phyloP scores from a whole-genome alignment of 2,888 invertebrate species.

The Antheraea yamamai region DNA sequence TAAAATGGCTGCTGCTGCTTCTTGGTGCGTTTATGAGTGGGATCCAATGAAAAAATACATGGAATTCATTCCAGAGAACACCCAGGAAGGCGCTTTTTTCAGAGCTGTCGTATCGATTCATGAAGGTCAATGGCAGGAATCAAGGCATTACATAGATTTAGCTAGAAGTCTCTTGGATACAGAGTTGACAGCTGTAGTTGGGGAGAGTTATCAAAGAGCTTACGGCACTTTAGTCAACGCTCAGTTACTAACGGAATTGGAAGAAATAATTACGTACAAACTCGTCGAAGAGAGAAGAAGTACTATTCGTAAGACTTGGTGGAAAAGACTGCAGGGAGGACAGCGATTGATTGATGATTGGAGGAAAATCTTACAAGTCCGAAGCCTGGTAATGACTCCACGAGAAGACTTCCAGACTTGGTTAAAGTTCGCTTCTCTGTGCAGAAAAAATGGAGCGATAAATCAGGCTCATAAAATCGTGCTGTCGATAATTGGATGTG shows the following conservation, averaged over 20 bases:
- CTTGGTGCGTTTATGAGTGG: slow-evolving; percentile 98
- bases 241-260: slow-evolving; percentile 97
- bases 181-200: slow-evolving; percentile 97
- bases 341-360: slow-evolving; percentile 98
- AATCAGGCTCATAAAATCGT: slow-evolving; percentile 96
- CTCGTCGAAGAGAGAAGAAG: slow-evolving; percentile 94
- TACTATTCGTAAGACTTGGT: slow-evolving; percentile 93
- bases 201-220: slow-evolving; percentile 96
- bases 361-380: slow-evolving; percentile 97
- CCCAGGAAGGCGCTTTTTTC: slow-evolving; percentile 97
- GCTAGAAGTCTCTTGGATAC: slow-evolving; percentile 96
- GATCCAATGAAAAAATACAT: slow-evolving; percentile 96
- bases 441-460: slow-evolving; percentile 94
- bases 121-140: slow-evolving; percentile 86
- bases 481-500: slow-evolving; percentile 89
- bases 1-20: slow-evolving; percentile 95
- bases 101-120: slow-evolving; percentile 95
- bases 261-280: slow-evolving; percentile 98
- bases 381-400: slow-evolving; percentile 94
- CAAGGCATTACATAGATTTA: slow-evolving; percentile 92
- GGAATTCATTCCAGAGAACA: slow-evolving; percentile 91
- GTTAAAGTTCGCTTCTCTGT: slow-evolving; percentile 98
- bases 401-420: slow-evolving; percentile 97
- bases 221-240: slow-evolving; percentile 97
- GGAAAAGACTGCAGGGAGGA: slow-evolving; percentile 96